phyloP scores from a whole-genome alignment of 2,888 invertebrate genomes.

The Lasioglossum villosulum region DNA sequence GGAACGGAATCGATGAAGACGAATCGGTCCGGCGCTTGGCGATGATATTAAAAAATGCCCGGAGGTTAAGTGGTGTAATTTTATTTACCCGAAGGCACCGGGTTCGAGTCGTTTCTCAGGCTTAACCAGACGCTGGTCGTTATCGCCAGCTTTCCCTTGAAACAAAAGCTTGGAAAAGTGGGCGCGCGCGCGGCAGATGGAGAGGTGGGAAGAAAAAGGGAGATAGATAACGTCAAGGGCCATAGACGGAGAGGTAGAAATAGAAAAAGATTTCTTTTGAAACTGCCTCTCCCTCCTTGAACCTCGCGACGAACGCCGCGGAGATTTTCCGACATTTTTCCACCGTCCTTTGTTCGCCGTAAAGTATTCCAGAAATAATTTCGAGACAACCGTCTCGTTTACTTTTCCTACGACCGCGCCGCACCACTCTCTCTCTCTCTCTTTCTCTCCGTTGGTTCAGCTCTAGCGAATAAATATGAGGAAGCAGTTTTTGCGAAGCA shows the following conservation, averaged over 20 bases:
- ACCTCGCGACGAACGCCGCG: conserved; percentile 8
- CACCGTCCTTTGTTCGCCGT: conserved; percentile 33
- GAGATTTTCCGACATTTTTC: conserved; percentile 47
- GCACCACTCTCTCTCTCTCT: not conserved
- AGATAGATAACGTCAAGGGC: conserved; percentile 54
- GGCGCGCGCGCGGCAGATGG: conserved; percentile 13
- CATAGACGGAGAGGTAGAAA: conserved; percentile 48
- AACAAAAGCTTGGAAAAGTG: conserved; percentile 60
- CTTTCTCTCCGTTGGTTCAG: not conserved
- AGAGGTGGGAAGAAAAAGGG: conserved; percentile 51
- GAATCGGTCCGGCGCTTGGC: conserved; percentile 1
- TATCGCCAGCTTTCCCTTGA: conserved; percentile 61
- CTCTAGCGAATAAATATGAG: conserved; percentile 1
- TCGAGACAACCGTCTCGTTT: conserved; percentile 19
- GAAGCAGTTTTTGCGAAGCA: not conserved
- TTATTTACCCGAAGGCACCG: conserved; percentile 51
- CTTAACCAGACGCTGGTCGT: conserved; percentile 57
- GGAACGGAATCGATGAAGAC: conserved; percentile 35
- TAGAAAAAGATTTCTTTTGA: conserved; percentile 47
- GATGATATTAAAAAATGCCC: conserved; percentile 40
- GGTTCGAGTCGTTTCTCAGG: conserved; percentile 55
- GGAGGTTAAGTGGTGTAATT: conserved; percentile 55
- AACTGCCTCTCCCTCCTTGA: conserved; percentile 36
- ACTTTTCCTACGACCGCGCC: not conserved
- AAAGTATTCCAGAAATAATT: conserved; percentile 31